These are phyloP conservation scores for Podarcis lilfordi DNA, from an alignment of 2,797 vertebrate species.

Conservation along the genomic window DNA sequence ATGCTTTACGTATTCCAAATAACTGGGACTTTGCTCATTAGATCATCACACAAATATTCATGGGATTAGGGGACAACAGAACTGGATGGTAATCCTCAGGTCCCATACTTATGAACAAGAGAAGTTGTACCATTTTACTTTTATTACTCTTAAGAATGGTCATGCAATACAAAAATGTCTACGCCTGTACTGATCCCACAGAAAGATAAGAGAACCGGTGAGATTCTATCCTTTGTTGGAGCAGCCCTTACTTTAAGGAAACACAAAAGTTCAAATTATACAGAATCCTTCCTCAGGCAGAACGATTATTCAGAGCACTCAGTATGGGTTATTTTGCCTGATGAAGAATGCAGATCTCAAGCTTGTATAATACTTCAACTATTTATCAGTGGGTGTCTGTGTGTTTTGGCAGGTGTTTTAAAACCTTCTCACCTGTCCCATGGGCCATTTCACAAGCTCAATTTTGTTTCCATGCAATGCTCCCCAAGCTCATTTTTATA, in stretches of 20 bases:
- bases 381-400: background rate
- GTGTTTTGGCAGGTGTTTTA: background rate
- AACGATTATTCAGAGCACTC: background rate
- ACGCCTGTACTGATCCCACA: background rate
- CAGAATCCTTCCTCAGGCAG: background rate
- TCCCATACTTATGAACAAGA: slow-evolving; percentile 60
- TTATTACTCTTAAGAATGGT: slow-evolving; percentile 19
- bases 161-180: background rate
- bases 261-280: background rate
- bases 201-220: background rate
- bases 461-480: slow-evolving; percentile 13
- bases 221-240: background rate
- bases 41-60: slow-evolving; percentile 70
- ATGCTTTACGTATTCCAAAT: slow-evolving; percentile 68
- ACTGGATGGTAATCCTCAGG: slow-evolving; percentile 63
- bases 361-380: background rate
- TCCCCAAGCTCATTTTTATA: slow-evolving; percentile 14
- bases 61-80: slow-evolving; percentile 72
- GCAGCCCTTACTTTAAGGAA: background rate
- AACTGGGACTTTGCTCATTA: slow-evolving; percentile 73
- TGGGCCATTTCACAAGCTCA: slow-evolving; percentile 11
- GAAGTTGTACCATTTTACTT: slow-evolving; percentile 58
- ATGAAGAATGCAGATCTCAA: background rate
- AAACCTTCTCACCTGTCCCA: background rate
- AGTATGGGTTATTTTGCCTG: background rate